phyloP scores from a whole-genome alignment of 2,888 invertebrate species.

The Elegia similella region DNA sequence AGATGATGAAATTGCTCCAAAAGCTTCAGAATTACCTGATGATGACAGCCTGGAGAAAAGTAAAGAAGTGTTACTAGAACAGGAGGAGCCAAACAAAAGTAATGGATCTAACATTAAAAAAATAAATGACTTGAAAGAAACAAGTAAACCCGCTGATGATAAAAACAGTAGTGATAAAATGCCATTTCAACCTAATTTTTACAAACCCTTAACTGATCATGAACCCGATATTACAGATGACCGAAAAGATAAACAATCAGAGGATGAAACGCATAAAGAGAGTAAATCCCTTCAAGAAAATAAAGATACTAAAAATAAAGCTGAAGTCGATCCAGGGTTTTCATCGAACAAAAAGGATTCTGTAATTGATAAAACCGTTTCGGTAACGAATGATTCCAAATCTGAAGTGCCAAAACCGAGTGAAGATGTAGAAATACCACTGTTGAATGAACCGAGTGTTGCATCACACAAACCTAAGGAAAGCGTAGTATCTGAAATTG shows the following conservation, averaged over 20 bases:
- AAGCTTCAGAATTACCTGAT: neutral
- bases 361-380: neutral
- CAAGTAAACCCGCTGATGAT: neutral
- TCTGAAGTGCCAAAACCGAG: neutral
- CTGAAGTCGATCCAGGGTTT: neutral
- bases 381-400: neutral
- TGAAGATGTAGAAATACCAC: conserved; percentile 51
- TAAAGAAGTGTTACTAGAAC: neutral
- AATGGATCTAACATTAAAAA: neutral
- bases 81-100: neutral
- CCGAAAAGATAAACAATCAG: conserved; percentile 18
- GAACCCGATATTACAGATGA: conserved; percentile 14
- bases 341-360: neutral
- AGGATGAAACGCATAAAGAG: neutral
- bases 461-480: conserved; percentile 39
- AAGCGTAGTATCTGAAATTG: conserved; percentile 64
- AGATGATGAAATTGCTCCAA: neutral
- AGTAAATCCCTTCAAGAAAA: neutral
- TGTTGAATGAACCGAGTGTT: conserved; percentile 49
- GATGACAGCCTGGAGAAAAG: neutral
- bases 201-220: conserved; percentile 43
- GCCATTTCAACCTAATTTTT: conserved; percentile 53
- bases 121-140: neutral
- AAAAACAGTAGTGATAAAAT: conserved; percentile 6
- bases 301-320: neutral